These are phyloP conservation scores for Proales similis DNA, from an alignment of 1,140 invertebrate genomes.

Conservation along the genomic window DNA sequence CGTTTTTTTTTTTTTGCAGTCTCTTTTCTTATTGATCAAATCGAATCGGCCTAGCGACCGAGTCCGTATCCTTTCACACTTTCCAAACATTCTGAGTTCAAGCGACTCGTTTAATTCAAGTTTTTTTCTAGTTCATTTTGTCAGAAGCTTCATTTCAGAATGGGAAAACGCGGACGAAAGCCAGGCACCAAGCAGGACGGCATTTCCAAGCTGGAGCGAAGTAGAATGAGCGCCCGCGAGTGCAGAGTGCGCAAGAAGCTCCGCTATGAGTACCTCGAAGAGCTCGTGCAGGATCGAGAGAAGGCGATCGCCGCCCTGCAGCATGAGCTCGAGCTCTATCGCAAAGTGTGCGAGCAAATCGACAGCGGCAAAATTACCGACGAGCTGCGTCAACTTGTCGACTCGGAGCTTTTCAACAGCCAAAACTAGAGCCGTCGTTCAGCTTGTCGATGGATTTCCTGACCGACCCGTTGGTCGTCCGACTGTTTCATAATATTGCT, in stretches of 20 bases:
- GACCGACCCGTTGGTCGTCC: too few relatives aligned
- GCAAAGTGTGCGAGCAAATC: slow-evolving; percentile 33
- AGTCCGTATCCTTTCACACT: not conserved
- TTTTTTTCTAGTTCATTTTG: slow-evolving; percentile 2
- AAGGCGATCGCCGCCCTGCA: slow-evolving; percentile 80
- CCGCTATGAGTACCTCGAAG: slow-evolving; percentile 91
- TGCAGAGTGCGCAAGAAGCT: slow-evolving; percentile 92
- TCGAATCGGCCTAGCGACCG: not conserved
- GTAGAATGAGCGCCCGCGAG: slow-evolving; percentile 89
- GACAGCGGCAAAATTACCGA: slow-evolving; percentile 19
- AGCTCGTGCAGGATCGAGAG: slow-evolving; percentile 82
- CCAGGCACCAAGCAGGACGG: slow-evolving; percentile 74
- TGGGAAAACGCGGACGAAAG: slow-evolving; percentile 37
- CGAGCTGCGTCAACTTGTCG: slow-evolving; percentile 24
- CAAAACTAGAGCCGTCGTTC: too few relatives aligned
- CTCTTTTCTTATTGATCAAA: not conserved
- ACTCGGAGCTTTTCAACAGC: too few relatives aligned
- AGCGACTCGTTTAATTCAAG: not conserved
- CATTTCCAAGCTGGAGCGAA: slow-evolving; percentile 86
- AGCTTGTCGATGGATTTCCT: too few relatives aligned
- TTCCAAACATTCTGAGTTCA: not conserved
- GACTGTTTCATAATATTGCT: too few relatives aligned
- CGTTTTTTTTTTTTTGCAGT: slow-evolving; percentile 10
- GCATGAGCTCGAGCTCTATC: slow-evolving; percentile 63
- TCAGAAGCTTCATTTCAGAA: not conserved